Evolutionary conservation across 2,888 invertebrate genomes (phyloP), one percentile per base, ranked within the genome.

Genomic region (Cistogaster globosa): DNA sequence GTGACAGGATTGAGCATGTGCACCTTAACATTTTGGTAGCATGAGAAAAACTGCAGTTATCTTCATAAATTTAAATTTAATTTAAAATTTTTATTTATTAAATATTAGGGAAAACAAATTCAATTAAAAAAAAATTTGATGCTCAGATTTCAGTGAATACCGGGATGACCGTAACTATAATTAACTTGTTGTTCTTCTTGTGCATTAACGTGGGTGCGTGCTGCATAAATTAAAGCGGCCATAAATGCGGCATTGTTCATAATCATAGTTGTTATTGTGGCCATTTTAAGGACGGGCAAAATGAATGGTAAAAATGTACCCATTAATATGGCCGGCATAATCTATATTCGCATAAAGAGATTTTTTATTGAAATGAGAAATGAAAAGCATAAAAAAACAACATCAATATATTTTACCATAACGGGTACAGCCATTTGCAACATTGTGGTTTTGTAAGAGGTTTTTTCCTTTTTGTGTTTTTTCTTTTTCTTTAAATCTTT

Each of bases 191-290:
- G 91, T 45, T 89, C 90, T 16, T 91, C 90, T 67, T 90, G 90
- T n/a, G 88, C 86, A 68, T 89, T 88, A 22, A 90, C 90, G 83
- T 91, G 90, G 1, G 90, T 92, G 65, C 91, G 89, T 2, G 92
- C 92, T 1, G 92, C 92, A 83, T 92, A 93, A 65, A 93, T 89
- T 48, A 93, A 86, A 0, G 95, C 95, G 0, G 95, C 94, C 36
- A 94, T 93, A 53, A 96, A 93, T 0, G 95, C 95, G 93, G 95
- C 94, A 87, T 95, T 95, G 90, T 96, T 96, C 63, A 96, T 91
- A 90, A 95, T 93, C 0, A 94, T 94, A 0, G 94, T 94, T 63
- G 93, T 93, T 42, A 95, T 92, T 0, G 95, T 94, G 90, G 94
- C 94, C 93, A 96, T 94, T 90, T 95, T 95, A 18, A 96, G 89